Conservation (phyloP, 2,888 invertebrate genomes). For the Tortricodes alternella region DNA sequence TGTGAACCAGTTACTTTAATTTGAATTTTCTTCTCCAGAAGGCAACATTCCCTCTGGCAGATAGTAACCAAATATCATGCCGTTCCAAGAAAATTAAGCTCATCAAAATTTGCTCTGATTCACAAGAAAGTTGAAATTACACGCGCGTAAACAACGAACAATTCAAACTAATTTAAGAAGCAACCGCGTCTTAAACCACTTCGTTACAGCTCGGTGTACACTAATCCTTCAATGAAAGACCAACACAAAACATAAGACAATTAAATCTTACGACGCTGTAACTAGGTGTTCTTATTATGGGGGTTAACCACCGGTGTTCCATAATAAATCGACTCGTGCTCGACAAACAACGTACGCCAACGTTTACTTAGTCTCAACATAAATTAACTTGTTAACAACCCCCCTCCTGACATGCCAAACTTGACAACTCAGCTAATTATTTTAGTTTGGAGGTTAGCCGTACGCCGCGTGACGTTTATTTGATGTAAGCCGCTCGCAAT, state of each 20-base stretch:
- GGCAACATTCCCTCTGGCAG: too few species aligned
- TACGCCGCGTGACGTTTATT: constrained; percentile 14
- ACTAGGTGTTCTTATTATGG: neutral
- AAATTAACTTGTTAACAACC: constrained; percentile 57
- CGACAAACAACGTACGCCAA: constrained; percentile 43
- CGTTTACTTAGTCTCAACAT: constrained; percentile 54
- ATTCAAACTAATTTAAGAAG: neutral
- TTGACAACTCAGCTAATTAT: constrained; percentile 55
- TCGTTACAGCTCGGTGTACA: neutral
- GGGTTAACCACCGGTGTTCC: constrained; percentile 11
- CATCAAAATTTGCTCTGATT: too few species aligned
- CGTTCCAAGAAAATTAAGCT: too few species aligned
- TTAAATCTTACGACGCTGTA: constrained; percentile 8
- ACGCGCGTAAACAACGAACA: too few species aligned
- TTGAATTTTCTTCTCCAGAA: too few species aligned
- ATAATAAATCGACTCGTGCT: constrained; percentile 26
- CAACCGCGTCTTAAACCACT: neutral
- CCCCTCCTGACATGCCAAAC: constrained; percentile 32
- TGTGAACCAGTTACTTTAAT: too few species aligned
- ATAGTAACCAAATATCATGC: too few species aligned
- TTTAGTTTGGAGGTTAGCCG: constrained; percentile 43
- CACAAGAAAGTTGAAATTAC: too few species aligned
- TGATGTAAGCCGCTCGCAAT: constrained; percentile 1
- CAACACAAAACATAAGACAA: constrained; percentile 10
- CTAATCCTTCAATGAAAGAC: too few species aligned